Conservation (phyloP, 2,113 vertebrate genomes). For the Takifugu bimaculatus region DNA sequence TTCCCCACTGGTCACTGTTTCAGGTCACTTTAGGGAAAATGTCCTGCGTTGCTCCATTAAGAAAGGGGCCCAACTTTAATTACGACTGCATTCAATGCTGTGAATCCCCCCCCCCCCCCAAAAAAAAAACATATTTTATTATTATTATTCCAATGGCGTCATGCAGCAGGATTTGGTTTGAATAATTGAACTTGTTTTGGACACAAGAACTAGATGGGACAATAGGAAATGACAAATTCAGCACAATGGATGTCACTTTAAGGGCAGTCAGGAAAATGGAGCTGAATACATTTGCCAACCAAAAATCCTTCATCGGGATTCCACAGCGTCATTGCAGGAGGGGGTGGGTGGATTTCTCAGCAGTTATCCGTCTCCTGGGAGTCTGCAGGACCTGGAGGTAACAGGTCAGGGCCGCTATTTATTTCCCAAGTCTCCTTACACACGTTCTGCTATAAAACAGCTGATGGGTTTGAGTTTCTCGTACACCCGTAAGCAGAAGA, state of each 20-base stretch:
- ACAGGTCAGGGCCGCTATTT: conserved; percentile 31
- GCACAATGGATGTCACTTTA: conserved; percentile 24
- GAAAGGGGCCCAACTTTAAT: conserved; percentile 15
- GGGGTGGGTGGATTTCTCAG: conserved; percentile 6
- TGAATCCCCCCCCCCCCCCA: conserved; percentile 2
- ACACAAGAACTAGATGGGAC: conserved; percentile 11
- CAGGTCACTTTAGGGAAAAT: neutral
- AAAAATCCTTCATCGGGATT: conserved; percentile 19
- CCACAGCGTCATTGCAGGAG: conserved; percentile 7
- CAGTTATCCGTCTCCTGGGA: conserved; percentile 17
- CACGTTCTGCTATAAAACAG: conserved; percentile 24
- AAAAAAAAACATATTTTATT: conserved; percentile 16
- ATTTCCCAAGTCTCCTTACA: conserved; percentile 34
- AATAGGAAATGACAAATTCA: conserved; percentile 25
- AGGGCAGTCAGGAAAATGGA: conserved; percentile 28
- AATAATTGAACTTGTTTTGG: conserved; percentile 21
- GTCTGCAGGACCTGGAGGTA: conserved; percentile 17
- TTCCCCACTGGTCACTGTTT: conserved; percentile 6
- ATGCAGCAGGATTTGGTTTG: conserved; percentile 12
- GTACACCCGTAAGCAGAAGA: conserved; percentile 29
- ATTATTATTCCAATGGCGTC: conserved; percentile 6
- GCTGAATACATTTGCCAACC: conserved; percentile 26
- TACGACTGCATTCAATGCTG: conserved; percentile 1
- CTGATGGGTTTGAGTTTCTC: conserved; percentile 21
- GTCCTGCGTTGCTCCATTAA: neutral